A percentile compares a stretch with the other conserved stretches of the same genome.
These are phyloP conservation scores for Caenorhabditis zanzibari DNA, from an alignment of 2,888 invertebrate genomes.

Conservation along the genomic window DNA sequence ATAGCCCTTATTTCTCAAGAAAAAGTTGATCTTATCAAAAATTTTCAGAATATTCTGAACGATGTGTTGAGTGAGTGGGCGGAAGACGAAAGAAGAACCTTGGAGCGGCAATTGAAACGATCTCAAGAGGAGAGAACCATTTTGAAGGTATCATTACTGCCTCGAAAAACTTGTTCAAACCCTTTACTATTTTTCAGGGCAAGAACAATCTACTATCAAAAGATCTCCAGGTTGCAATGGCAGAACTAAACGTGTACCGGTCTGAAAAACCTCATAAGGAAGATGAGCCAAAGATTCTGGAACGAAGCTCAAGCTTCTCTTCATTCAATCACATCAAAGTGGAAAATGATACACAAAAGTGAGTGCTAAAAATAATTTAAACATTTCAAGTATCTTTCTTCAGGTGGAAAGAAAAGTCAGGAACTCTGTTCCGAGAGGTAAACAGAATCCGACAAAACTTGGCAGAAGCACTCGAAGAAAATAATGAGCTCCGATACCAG, in stretches of 20 bases:
- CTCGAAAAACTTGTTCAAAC: not conserved
- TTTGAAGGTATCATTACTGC: slow-evolving; percentile 60
- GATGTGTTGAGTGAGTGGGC: slow-evolving; percentile 76
- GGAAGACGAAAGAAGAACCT: slow-evolving; percentile 70
- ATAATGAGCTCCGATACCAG: slow-evolving; percentile 73
- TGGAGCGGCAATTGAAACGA: slow-evolving; percentile 72
- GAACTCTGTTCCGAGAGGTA: slow-evolving; percentile 80
- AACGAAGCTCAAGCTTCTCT: slow-evolving; percentile 63
- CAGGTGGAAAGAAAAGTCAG: slow-evolving; percentile 81
- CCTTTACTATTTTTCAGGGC: no score
- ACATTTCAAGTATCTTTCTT: not conserved
- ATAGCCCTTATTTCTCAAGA: not conserved
- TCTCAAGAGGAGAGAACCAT: slow-evolving; percentile 72
- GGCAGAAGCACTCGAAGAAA: slow-evolving; percentile 64
- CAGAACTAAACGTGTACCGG: slow-evolving; percentile 71
- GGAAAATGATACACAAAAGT: slow-evolving; percentile 50
- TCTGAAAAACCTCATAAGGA: slow-evolving; percentile 66
- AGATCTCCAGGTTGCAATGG: slow-evolving; percentile 68
- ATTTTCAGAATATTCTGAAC: slow-evolving; percentile 73
- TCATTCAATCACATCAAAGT: slow-evolving; percentile 25
- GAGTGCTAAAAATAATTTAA: not conserved
- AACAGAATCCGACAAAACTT: slow-evolving; percentile 76
- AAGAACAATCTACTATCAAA: slow-evolving; percentile 64
- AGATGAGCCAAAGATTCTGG: slow-evolving; percentile 46
- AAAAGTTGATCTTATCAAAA: not conserved